Conservation (phyloP, 53 echinoderm and acorn worm species). For the Holothuria leucospilota region DNA sequence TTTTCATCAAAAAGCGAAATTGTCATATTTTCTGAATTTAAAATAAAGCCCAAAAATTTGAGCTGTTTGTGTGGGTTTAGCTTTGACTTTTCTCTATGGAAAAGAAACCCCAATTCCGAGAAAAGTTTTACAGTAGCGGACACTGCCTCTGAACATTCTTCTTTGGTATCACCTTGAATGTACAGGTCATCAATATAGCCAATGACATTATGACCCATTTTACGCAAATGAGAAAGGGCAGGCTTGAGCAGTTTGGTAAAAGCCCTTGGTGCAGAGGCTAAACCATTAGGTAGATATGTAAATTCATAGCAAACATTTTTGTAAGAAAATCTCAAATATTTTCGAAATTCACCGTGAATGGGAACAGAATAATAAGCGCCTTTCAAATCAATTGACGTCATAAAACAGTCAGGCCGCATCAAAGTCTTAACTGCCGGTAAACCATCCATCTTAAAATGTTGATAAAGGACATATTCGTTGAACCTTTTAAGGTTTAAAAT, state of each 20-base stretch:
- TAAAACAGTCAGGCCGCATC: no score
- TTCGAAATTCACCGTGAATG: no score
- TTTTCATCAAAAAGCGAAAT: conserved; percentile 43
- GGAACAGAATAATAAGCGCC: no score
- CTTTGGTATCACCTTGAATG: no score
- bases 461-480: conserved; percentile 63
- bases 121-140: conserved; percentile 2
- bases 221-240: conserved; percentile 26
- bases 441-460: no score
- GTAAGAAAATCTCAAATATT: no score
- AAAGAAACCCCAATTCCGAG: conserved; percentile 42
- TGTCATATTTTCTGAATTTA: conserved; percentile 56
- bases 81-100: conserved; percentile 54
- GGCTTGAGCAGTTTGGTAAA: conserved; percentile 71
- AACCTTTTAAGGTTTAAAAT: conserved; percentile 66
- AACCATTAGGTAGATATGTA: conserved; percentile 64
- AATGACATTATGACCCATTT: conserved; percentile 37
- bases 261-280: conserved; percentile 51
- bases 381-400: no score
- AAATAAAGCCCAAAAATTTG: conserved; percentile 47
- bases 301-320: conserved; percentile 36
- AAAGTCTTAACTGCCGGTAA: no score
- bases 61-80: conserved; percentile 45
- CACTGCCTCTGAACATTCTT: no score
- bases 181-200: conserved; percentile 70